These are phyloP conservation scores for Semnornis frantzii DNA, from an alignment of 2,113 vertebrate species.

Conservation along the genomic window DNA sequence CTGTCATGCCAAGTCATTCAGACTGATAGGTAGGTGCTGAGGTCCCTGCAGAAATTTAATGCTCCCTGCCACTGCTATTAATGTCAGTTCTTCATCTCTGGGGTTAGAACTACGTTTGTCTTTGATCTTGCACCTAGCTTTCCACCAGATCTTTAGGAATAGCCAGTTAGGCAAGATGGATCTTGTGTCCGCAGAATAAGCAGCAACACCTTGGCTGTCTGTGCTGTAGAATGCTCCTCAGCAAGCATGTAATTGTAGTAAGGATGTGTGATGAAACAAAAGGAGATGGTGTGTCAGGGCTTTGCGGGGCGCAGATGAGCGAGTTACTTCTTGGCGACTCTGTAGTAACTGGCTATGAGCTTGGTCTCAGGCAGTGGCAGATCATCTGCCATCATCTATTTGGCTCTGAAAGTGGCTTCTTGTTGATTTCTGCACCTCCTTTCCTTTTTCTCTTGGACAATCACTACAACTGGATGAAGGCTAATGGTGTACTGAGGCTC, in stretches of 20 bases:
- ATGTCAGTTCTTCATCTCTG: not conserved
- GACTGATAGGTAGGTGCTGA: not conserved
- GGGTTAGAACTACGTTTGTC: not conserved
- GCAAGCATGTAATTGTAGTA: not conserved
- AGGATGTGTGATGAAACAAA: not conserved
- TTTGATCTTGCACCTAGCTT: not conserved
- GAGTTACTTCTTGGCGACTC: not conserved
- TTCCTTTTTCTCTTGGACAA: not conserved
- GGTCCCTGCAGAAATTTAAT: not conserved
- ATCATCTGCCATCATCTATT: not conserved
- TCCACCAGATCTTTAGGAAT: not conserved
- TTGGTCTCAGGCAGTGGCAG: not conserved
- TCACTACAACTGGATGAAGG: not conserved
- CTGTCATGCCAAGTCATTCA: not conserved
- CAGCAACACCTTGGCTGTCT: fast-evolving
- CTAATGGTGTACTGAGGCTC: not conserved
- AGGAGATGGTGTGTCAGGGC: not conserved
- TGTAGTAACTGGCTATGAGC: not conserved
- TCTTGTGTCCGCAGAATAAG: not conserved
- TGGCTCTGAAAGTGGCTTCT: not conserved
- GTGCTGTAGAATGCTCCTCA: not conserved
- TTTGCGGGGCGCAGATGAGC: not conserved
- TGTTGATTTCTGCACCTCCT: not conserved
- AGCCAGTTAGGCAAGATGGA: not conserved
- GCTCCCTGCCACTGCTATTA: not conserved